Base-by-base conservation (phyloP, 2,113 vertebrate species). In the Glareola pratincola region DNA sequence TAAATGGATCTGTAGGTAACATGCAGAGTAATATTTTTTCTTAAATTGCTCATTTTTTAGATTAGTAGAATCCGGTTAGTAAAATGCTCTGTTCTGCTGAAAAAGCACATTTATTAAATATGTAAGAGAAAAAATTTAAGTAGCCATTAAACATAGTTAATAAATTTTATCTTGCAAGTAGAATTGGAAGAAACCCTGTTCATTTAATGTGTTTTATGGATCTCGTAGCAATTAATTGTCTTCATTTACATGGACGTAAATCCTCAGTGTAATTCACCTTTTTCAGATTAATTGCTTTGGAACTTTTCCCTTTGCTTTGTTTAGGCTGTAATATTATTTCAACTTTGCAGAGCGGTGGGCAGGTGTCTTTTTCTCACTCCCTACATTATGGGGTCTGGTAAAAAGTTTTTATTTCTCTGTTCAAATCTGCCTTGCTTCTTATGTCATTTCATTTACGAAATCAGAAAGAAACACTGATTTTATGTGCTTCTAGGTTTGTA, bases 211-310 rank as follows among this genome's bases (percentile, higher is more conserved):
- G 66, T 79, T 96, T 97, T 97, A 95, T 78, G 59, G 67, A 77
- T 96, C 91, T 86, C 26, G 4, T 94, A 92, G 94, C 97, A 97
- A 96, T 97, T 98, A 98, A 97, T 97, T 97, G 93, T 96, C 96
- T 97, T 93, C 79, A 91, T 92, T 94, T 94, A 93, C 86, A 68
- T 45, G 90, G 77, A 45, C 62, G 88, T 81, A 93, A 97, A 90
- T 95, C 93, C 51, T 92, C 45, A 53, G 2, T 53, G 91, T 90
- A 93, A 92, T 97, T 97, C 80, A 53, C 88, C 51, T 54, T 56
- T 67, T 93, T 80, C 39, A 79, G 30, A 88, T 94, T 30, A 88
- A 71, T 92, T 66, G 41, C 88, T 92, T 57, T 90, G 88, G n/a
- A 87, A 69, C 29, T 72, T 94, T 73, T 66, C 41, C 50, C 26